Conservation (phyloP, 2,888 invertebrate genomes). For the Anoplius nigerrimus region DNA sequence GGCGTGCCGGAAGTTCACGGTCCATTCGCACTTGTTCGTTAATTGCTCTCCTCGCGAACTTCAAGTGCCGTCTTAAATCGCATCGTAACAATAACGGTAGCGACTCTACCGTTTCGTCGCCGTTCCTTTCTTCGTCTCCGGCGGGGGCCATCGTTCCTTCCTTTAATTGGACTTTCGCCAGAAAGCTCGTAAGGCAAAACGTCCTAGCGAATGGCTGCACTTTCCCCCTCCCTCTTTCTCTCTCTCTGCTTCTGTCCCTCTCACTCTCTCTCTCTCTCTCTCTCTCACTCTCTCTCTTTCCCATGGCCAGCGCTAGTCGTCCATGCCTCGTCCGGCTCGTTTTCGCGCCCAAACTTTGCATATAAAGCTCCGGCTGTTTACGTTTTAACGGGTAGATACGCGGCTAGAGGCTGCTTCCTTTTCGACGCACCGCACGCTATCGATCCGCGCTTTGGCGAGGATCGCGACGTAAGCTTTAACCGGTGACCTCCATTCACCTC, state of each 20-base stretch:
- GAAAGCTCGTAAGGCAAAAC: constrained; percentile 6
- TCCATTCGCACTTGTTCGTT: constrained; percentile 28
- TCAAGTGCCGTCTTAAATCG: constrained; percentile 14
- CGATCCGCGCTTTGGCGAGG: too few relatives aligned
- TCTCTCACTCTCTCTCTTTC: background rate
- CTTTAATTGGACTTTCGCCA: constrained; percentile 6
- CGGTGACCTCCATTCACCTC: too few relatives aligned
- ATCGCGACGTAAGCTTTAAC: too few relatives aligned
- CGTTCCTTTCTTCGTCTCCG: background rate
- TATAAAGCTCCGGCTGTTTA: too few relatives aligned
- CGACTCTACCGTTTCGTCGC: background rate
- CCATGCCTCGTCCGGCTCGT: too few relatives aligned
- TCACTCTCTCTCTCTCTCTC: background rate
- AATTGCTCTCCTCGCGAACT: constrained; percentile 18
- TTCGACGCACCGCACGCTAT: too few relatives aligned
- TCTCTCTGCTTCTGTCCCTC: background rate
- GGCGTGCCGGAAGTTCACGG: constrained; percentile 21
- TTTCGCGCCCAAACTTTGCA: too few relatives aligned
- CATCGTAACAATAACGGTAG: constrained; percentile 5
- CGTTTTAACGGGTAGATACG: too few relatives aligned
- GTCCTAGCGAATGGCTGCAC: too few relatives aligned
- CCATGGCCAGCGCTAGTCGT: too few relatives aligned
- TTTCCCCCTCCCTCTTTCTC: background rate
- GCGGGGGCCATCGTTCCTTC: background rate
- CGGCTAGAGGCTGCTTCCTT: too few relatives aligned